A percentile compares a stretch with the other conserved stretches of the same genome.
phyloP scores from a whole-genome alignment of 2,888 invertebrate genomes.

The Theristus sp. region DNA sequence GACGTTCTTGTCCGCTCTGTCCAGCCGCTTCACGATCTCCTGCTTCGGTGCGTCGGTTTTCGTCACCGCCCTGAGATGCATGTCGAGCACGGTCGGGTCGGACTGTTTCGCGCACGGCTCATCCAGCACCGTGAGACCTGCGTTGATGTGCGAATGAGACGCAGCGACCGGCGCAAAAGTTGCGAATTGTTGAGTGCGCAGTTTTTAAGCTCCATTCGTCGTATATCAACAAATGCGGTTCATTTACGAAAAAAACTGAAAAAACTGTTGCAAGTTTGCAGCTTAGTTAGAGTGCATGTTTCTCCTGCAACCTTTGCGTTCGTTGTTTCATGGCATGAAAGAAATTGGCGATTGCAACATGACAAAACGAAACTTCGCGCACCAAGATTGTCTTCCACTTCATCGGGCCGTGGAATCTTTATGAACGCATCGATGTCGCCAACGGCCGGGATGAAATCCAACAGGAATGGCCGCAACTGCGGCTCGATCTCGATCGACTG shows the following conservation, averaged over 20 bases:
- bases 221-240: too few relatives aligned
- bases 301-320: too few relatives aligned
- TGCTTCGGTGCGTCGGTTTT: background rate
- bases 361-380: too few relatives aligned
- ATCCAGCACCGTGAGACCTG: constrained; percentile 39
- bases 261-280: too few relatives aligned
- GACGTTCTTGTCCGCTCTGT: constrained; percentile 50
- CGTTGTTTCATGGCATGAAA: too few relatives aligned
- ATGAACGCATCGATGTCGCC: constrained; percentile 97
- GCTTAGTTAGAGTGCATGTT: too few relatives aligned
- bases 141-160: too few relatives aligned
- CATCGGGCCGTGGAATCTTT: constrained; percentile 59
- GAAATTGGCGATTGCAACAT: too few relatives aligned
- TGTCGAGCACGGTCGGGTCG: constrained; percentile 75
- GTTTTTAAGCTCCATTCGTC: too few relatives aligned
- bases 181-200: too few relatives aligned
- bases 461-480: constrained; percentile 76
- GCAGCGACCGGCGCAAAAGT: too few relatives aligned
- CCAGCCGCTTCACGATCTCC: constrained; percentile 49
- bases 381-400: constrained; percentile 10
- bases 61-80: constrained; percentile 52
- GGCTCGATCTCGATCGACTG: constrained; percentile 56
- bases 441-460: constrained; percentile 89
- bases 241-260: too few relatives aligned
- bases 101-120: constrained; percentile 89